Evolutionary conservation across 2,113 vertebrate species (phyloP), one percentile per base, ranked within the genome.

Genomic region (Cyanoderma ruficeps): DNA sequence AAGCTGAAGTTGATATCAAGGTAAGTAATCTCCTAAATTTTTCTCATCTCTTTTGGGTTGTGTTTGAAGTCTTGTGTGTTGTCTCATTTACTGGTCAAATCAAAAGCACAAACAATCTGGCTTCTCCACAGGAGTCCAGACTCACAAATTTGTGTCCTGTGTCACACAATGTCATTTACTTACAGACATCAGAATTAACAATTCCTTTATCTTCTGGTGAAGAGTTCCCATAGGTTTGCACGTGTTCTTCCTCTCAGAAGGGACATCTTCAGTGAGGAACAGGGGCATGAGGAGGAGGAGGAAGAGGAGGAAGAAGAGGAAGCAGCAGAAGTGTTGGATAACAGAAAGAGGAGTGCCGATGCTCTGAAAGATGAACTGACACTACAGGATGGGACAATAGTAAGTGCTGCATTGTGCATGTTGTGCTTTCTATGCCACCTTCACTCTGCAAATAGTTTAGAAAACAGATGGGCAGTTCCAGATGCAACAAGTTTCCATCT

Each of bases 1-100:
- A 99, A 91, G 97, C 97, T 75, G 98, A 99, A 97, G 97, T 98
- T 89, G 99, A 99, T 96, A 98, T 99, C 90, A 97, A 98, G 98
- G 98, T 98, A 97, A 97, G 98, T 98, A 96, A 97, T n/a, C 68
- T 39, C 35, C 50, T 78, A 65, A 53, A 59, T 61, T 71, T 69
- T 8, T 75, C 27, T 76, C 4, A 2, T 56, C 41, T 82, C 19
- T 46, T 72, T 55, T 64, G 64, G 28, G 37, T 64, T 78, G 30
- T 49, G 10, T 80, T 19, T 69, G 21, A 80, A 59, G 67, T 55
- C 35, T 64, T 64, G 27, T 68, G 27, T 35, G 30, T 50, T 76
- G 42, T 56, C 16, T 75, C 31, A 56, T 49, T 84, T 91, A 64
- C 23, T 72, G 75, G 31, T 76, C 28, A 70, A 77, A 71, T 74